A percentile compares a stretch with the other conserved stretches of the same genome.
phyloP scores from a whole-genome alignment of 2,113 vertebrate species.

The Pseudopipra pipra region DNA sequence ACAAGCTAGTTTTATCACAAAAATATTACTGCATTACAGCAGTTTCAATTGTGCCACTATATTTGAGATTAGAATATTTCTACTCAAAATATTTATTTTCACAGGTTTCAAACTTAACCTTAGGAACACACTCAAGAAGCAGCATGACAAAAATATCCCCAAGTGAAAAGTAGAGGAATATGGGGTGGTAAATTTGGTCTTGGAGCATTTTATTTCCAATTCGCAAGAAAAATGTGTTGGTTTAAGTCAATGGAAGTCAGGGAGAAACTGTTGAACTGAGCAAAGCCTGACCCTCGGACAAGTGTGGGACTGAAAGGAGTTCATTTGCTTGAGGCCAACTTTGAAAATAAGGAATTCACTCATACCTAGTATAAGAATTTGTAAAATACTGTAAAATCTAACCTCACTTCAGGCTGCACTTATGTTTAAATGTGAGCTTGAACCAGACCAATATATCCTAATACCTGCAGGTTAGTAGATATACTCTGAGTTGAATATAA shows the following conservation, averaged over 20 bases:
- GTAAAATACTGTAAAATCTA: background rate
- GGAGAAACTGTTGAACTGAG: background rate
- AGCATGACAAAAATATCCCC: background rate
- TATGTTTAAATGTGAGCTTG: background rate
- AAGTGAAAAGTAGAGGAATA: background rate
- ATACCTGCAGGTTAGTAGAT: background rate
- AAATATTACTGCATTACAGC: slow-evolving; percentile 40
- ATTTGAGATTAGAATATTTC: background rate
- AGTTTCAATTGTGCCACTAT: slow-evolving; percentile 8
- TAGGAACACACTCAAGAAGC: background rate
- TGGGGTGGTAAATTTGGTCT: background rate
- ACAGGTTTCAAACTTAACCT: background rate
- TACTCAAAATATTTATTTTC: slow-evolving; percentile 28
- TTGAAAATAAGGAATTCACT: background rate
- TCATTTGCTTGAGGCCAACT: background rate
- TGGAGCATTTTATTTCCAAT: background rate
- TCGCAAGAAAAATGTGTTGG: background rate
- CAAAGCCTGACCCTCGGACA: background rate
- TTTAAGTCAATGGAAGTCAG: background rate
- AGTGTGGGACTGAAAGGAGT: background rate
- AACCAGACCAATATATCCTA: background rate
- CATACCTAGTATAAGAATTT: background rate
- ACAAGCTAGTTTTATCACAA: slow-evolving; percentile 27
- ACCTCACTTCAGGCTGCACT: background rate
- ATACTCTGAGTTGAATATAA: background rate